Evolutionary conservation across 1,140 invertebrate species (phyloP), one percentile per base, ranked within the genome.

Genomic region (Macrostomum lignano): DNA sequence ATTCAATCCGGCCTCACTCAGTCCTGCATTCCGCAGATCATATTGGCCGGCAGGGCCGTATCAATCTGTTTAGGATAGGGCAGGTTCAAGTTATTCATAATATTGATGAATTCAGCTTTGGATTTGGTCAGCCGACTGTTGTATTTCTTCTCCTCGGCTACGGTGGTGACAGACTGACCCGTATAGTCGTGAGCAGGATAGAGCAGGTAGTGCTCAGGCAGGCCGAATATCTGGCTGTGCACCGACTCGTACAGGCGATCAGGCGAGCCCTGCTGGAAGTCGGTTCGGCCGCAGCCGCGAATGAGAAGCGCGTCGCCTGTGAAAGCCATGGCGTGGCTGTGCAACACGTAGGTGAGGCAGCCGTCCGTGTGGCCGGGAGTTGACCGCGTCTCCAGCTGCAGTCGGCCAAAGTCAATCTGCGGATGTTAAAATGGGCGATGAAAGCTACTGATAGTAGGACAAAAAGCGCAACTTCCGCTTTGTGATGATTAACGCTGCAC

Each of bases 151-250:
- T 98, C 88, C 52, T 96, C 86, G 7, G 58, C 71, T 17, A 96
- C 78, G 7, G 75, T 74, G 9, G 78, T 81, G 4, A 70, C 67
- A 7, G 43, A 51, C 28, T 51, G 46, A 34, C 70, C 71, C 53
- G 71, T 76, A 48, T 96, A 96, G 56, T 96, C 84, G 61, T 93
- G 86, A 2, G 81, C 84, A 1, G 82, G 84, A 60, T 74, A 93
- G 1, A 94, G 49, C 4, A 65, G 60, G 49, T 68, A 91, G 47
- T 78, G 65, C 21, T 71, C 67, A 1, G 86, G 82, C 10, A 96
- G 54, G 7, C 67, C 67, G 44, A 93, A 78, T 42, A 96, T 84
- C 50, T 77, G 70, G 13, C 60, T 55, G 45, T 91, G 75, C 1
- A 96, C 74, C 14, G 78, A 88, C 15, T 74, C 60, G 52, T 91